Evolutionary conservation across 2,113 vertebrate species (phyloP).

Genomic region (Panthera tigris): DNA sequence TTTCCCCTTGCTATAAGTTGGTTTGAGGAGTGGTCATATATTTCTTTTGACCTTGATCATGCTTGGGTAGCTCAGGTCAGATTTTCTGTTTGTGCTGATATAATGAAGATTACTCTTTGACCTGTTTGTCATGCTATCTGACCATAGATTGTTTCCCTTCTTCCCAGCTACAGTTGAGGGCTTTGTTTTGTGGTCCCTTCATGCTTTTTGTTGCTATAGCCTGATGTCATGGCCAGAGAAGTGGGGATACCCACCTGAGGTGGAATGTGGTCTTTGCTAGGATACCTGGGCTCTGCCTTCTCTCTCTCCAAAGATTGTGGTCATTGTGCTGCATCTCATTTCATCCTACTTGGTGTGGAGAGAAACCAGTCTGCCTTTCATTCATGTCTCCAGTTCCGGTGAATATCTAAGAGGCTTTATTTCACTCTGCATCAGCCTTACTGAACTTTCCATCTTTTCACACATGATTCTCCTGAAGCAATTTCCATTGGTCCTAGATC

Average conservation of each 20-base stretch:
- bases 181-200: background rate
- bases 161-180: background rate
- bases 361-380: background rate
- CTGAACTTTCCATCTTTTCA: background rate
- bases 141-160: background rate
- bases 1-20: rapidly evolving
- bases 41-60: background rate
- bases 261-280: background rate
- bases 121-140: background rate
- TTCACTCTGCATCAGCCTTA: background rate
- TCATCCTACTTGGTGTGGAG: background rate
- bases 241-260: background rate
- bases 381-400: background rate
- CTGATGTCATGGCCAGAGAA: background rate
- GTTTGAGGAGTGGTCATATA: background rate
- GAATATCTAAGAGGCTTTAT: background rate
- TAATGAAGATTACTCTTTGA: background rate
- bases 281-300: background rate
- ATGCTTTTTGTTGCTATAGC: background rate
- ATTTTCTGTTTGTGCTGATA: background rate
- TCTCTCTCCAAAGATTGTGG: background rate
- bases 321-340: background rate
- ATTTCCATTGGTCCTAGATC: background rate
- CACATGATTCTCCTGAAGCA: background rate
- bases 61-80: background rate